These are phyloP conservation scores for Teleogryllus occipitalis DNA, from an alignment of 1,140 invertebrate genomes.

Conservation along the genomic window DNA sequence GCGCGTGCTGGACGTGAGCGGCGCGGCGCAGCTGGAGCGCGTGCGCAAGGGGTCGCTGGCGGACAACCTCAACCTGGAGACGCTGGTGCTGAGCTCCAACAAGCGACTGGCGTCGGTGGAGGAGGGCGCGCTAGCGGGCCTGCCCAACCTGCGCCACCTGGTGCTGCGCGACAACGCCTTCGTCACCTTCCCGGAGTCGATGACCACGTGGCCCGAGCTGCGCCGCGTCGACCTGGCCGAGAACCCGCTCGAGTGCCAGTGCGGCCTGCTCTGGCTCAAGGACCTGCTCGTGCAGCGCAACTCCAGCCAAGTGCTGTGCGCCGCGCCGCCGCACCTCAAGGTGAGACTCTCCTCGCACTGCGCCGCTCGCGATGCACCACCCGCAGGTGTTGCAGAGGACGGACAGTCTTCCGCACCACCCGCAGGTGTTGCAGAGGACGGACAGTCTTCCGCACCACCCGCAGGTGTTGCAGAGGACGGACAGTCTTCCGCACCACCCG, in stretches of 20 bases:
- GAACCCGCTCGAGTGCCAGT: slow-evolving; percentile 75
- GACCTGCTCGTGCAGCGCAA: slow-evolving; percentile 61
- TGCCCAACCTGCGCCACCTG: slow-evolving; percentile 66
- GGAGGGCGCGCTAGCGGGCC: slow-evolving; percentile 62
- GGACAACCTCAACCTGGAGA: slow-evolving; percentile 72
- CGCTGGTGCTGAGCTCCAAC: slow-evolving; percentile 64
- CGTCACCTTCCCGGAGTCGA: slow-evolving; percentile 58
- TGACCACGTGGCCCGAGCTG: slow-evolving; percentile 71
- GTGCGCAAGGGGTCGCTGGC: slow-evolving; percentile 67
- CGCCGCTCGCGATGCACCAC: no score
- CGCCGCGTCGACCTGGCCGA: slow-evolving; percentile 66
- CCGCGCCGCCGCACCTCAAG: slow-evolving; percentile 56
- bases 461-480: no score
- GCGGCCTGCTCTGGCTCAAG: slow-evolving; percentile 67
- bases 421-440: no score
- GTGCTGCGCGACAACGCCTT: slow-evolving; percentile 72
- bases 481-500: no score
- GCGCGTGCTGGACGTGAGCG: slow-evolving; percentile 64
- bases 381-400: no score
- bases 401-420: no score
- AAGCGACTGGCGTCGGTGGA: slow-evolving; percentile 60
- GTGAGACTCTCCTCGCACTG: background rate
- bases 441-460: no score
- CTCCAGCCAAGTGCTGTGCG: slow-evolving; percentile 64
- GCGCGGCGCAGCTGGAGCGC: slow-evolving; percentile 56